Percentiles rank a stretch among this genome's conserved stretches.
Conservation (phyloP, 2,113 vertebrate genomes). For the Psilopsiagon aymara region DNA sequence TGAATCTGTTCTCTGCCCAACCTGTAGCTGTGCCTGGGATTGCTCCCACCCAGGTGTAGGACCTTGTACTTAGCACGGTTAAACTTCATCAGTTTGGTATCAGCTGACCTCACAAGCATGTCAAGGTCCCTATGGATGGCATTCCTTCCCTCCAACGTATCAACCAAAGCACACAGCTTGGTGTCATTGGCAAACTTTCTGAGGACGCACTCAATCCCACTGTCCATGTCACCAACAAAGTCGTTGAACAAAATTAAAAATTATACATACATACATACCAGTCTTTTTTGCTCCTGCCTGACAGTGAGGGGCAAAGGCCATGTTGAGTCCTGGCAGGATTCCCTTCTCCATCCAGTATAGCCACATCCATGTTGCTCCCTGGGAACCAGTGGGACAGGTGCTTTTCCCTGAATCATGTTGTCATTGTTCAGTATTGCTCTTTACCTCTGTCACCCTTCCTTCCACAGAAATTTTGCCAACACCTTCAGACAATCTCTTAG, state of each 20-base stretch:
- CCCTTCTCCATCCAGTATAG: neutral
- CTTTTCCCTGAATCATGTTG: neutral
- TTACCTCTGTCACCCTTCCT: neutral
- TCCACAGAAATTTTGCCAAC: neutral
- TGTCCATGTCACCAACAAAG: neutral
- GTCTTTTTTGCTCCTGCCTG: accelerated
- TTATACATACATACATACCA: neutral
- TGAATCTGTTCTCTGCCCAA: too few species aligned
- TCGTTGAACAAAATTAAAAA: neutral
- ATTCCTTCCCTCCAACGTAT: too few species aligned
- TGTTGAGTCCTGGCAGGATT: neutral
- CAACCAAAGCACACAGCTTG: neutral
- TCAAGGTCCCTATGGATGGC: too few species aligned
- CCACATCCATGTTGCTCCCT: neutral
- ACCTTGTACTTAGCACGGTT: too few species aligned
- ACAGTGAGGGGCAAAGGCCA: neutral
- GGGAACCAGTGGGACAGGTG: accelerated
- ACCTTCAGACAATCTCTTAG: neutral
- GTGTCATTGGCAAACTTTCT: neutral
- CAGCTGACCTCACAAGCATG: too few species aligned
- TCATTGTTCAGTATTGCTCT: accelerated
- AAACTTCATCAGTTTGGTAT: too few species aligned
- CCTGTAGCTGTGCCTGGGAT: too few species aligned
- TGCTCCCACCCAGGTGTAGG: too few species aligned
- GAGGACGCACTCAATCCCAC: neutral